Evolutionary conservation across 2,113 vertebrate genomes (phyloP).

Genomic region (Nematolebias whitei): DNA sequence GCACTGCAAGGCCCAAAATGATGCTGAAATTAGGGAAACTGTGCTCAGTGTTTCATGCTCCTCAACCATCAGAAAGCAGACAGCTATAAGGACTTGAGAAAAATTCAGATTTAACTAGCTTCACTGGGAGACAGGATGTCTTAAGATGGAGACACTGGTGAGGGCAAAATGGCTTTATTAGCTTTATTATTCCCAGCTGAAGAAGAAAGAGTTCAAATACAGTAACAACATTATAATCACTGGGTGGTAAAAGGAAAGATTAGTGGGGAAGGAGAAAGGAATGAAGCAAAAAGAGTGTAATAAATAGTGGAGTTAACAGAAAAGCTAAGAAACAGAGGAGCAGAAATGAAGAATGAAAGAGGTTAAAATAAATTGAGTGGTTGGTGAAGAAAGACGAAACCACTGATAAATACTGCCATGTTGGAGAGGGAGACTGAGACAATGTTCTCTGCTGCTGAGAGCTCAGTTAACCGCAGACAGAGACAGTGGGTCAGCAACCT

Average conservation of each 20-base stretch:
- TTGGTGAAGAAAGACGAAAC: too few species aligned
- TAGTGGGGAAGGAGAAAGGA: constrained; percentile 16
- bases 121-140: constrained; percentile 30
- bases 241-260: constrained; percentile 38
- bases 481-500: constrained; percentile 67
- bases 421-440: constrained; percentile 16
- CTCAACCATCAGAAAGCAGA: constrained; percentile 23
- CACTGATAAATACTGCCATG: constrained; percentile 6
- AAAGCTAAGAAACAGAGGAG: constrained; percentile 16
- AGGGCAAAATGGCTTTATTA: constrained; percentile 60
- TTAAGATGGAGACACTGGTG: constrained; percentile 5
- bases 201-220: constrained; percentile 65
- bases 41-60: not conserved
- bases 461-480: constrained; percentile 71
- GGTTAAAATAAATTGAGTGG: too few species aligned
- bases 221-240: constrained; percentile 64
- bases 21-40: not conserved
- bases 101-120: constrained; percentile 52
- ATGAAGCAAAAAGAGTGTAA: not conserved
- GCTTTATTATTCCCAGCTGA: constrained; percentile 47
- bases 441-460: constrained; percentile 43
- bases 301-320: not conserved
- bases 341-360: too few species aligned
- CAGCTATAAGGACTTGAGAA: constrained; percentile 35
- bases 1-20: not conserved